phyloP scores from a whole-genome alignment of 2,888 invertebrate species.

The Tetragonisca angustula region DNA sequence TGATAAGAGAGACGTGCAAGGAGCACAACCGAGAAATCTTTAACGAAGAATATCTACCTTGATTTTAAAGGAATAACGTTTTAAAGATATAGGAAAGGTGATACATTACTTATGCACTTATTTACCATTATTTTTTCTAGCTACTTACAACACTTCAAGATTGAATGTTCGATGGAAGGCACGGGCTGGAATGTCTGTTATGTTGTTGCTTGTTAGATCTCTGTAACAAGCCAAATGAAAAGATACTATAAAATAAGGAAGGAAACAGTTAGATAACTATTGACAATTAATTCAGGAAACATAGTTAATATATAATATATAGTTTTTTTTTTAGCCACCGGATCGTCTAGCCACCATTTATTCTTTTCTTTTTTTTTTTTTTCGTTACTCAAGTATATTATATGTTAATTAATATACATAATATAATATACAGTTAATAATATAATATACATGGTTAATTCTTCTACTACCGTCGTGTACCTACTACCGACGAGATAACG shows the following conservation, averaged over 20 bases:
- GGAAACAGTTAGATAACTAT: no score
- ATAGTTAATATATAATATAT: no score
- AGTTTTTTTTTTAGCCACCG: background rate
- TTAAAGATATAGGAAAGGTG: no score
- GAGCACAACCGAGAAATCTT: background rate
- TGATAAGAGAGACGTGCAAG: background rate
- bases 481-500: no score
- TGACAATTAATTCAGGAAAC: no score
- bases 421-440: no score
- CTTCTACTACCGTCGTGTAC: background rate
- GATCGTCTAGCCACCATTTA: slow-evolving; percentile 1
- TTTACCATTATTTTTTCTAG: background rate
- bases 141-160: slow-evolving; percentile 93
- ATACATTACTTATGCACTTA: no score
- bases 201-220: slow-evolving; percentile 93
- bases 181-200: slow-evolving; percentile 89
- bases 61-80: background rate
- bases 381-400: background rate
- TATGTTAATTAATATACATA: no score
- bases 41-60: background rate
- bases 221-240: slow-evolving; percentile 86
- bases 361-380: background rate
- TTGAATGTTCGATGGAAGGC: slow-evolving; percentile 88
- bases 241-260: no score
- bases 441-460: no score